phyloP scores from a whole-genome alignment of 2,113 vertebrate species.

The Otolemur garnettii region DNA sequence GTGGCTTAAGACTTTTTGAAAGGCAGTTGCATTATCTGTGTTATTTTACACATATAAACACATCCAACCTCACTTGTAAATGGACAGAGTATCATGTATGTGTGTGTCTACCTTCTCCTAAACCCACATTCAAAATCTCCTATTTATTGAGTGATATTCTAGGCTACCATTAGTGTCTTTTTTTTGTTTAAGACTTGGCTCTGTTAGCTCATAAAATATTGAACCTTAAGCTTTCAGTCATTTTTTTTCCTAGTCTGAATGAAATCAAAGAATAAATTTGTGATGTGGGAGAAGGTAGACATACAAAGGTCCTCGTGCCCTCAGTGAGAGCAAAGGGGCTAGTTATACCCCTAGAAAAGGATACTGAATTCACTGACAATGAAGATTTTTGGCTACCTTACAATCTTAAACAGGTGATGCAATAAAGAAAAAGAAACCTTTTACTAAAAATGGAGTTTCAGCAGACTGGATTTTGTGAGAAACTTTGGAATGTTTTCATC shows the following conservation, averaged over 20 bases:
- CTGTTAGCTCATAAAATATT: neutral
- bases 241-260: neutral
- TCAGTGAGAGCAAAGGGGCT: neutral
- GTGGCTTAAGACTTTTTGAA: neutral
- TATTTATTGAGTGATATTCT: neutral
- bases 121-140: neutral
- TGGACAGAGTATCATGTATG: neutral
- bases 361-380: neutral
- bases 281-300: neutral
- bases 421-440: neutral
- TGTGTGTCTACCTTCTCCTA: neutral
- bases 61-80: neutral
- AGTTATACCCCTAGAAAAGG: neutral
- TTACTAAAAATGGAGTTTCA: neutral
- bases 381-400: neutral
- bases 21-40: neutral
- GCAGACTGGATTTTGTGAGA: neutral
- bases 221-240: neutral
- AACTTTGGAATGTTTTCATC: conserved; percentile 54
- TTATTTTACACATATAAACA: neutral
- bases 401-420: neutral
- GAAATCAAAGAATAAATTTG: neutral
- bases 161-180: neutral
- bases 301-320: neutral
- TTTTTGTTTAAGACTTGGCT: neutral